Conservation (phyloP, 2,888 invertebrate species). For the Phorcus lineatus region DNA sequence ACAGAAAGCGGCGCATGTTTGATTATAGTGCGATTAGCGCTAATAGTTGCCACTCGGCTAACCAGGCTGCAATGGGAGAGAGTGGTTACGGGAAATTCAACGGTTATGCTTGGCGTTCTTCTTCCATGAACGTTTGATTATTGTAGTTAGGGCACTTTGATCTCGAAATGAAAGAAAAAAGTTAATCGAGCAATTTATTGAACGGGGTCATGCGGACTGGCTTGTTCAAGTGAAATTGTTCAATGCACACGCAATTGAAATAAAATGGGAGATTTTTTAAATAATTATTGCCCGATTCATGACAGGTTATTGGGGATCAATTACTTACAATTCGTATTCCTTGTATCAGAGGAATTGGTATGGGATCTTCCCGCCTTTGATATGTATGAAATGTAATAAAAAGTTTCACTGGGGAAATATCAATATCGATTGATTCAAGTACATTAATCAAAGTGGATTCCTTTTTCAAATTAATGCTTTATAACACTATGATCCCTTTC, state of each 20-base stretch:
- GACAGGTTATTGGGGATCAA: no score
- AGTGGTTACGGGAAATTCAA: slow-evolving; percentile 4
- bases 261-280: no score
- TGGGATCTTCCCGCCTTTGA: no score
- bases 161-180: slow-evolving; percentile 17
- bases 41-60: slow-evolving; percentile 1
- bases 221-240: slow-evolving; percentile 11
- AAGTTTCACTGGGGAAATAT: no score
- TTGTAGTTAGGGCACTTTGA: not conserved
- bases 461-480: no score
- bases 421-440: no score
- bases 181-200: slow-evolving; percentile 23
- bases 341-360: no score
- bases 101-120: slow-evolving; percentile 3
- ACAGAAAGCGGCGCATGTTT: slow-evolving; percentile 16
- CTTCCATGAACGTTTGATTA: not conserved
- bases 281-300: no score
- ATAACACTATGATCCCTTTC: no score
- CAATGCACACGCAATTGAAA: not conserved
- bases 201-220: slow-evolving; percentile 17
- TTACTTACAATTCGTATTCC: no score
- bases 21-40: slow-evolving; percentile 18
- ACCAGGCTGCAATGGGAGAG: not conserved
- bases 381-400: no score
- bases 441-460: no score